Evolutionary conservation across 2,113 vertebrate genomes (phyloP).

Genomic region (Megaceryle torquata): DNA sequence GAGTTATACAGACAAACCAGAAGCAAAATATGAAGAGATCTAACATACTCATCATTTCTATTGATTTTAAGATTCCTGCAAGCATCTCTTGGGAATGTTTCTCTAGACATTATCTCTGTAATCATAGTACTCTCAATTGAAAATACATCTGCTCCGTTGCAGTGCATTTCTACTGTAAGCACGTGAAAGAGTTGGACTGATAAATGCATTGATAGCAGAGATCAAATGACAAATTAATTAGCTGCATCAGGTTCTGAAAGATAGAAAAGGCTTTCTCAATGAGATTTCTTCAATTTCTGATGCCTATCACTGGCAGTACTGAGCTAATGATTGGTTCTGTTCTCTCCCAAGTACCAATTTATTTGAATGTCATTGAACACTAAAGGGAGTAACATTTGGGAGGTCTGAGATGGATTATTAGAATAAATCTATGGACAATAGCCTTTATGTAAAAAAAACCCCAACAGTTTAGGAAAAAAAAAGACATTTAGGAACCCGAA

Average conservation of each 20-base stretch:
- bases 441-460: neutral
- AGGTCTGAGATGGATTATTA: neutral
- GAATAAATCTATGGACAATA: neutral
- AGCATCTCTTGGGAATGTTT: constrained; percentile 24
- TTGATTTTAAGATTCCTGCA: constrained; percentile 14
- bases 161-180: neutral
- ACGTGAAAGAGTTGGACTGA: neutral
- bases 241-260: neutral
- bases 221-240: neutral
- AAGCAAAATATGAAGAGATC: neutral
- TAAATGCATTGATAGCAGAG: neutral
- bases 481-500: neutral
- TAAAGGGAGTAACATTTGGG: neutral
- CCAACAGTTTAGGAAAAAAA: neutral
- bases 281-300: neutral
- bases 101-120: constrained; percentile 13
- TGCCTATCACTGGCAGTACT: neutral
- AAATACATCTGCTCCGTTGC: neutral
- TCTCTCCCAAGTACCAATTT: neutral
- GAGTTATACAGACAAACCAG: neutral
- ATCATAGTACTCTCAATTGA: neutral
- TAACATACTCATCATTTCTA: neutral
- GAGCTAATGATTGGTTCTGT: neutral
- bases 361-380: neutral
- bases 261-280: neutral